These are phyloP conservation scores for Argyrosomus regius DNA, from an alignment of 2,797 vertebrate genomes.

Conservation along the genomic window DNA sequence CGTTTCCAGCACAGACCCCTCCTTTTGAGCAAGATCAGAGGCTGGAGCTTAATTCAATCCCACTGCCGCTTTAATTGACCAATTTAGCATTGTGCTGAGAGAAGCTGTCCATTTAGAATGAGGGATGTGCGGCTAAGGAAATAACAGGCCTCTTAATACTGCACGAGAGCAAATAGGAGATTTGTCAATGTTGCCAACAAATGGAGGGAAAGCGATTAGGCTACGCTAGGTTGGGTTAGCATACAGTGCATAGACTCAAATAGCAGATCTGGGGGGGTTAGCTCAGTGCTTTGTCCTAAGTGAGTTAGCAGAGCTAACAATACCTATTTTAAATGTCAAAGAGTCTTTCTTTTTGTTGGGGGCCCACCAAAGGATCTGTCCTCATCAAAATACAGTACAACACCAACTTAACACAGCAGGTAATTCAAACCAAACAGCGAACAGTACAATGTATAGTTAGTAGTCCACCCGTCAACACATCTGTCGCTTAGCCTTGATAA, in stretches of 20 bases:
- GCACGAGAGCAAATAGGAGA: conserved; percentile 76
- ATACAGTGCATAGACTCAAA: conserved; percentile 44
- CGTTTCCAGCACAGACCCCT: conserved; percentile 77
- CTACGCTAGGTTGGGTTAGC: conserved; percentile 60
- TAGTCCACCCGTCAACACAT: conserved; percentile 53
- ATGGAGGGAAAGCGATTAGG: conserved; percentile 75
- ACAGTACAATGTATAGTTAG: conserved; percentile 47
- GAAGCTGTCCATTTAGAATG: conserved; percentile 85
- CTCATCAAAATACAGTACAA: conserved; percentile 73
- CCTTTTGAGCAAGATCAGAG: conserved; percentile 77
- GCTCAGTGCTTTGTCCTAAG: conserved; percentile 32
- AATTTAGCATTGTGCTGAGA: conserved; percentile 86
- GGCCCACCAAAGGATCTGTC: conserved; percentile 36
- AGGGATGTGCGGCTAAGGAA: conserved; percentile 82
- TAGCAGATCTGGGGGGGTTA: conserved; percentile 32
- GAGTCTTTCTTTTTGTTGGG: conserved; percentile 24
- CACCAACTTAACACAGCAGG: conserved; percentile 70
- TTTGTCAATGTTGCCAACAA: conserved; percentile 78
- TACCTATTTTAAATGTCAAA: conserved; percentile 62
- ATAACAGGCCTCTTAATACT: conserved; percentile 84
- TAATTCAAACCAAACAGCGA: conserved; percentile 27
- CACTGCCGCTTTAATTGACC: conserved; percentile 84
- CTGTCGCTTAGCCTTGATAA: conserved; percentile 51
- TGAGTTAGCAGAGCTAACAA: conserved; percentile 42
- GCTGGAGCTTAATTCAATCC: conserved; percentile 85